phyloP scores from a whole-genome alignment of 2,888 invertebrate genomes.

The Agrotis segetum region DNA sequence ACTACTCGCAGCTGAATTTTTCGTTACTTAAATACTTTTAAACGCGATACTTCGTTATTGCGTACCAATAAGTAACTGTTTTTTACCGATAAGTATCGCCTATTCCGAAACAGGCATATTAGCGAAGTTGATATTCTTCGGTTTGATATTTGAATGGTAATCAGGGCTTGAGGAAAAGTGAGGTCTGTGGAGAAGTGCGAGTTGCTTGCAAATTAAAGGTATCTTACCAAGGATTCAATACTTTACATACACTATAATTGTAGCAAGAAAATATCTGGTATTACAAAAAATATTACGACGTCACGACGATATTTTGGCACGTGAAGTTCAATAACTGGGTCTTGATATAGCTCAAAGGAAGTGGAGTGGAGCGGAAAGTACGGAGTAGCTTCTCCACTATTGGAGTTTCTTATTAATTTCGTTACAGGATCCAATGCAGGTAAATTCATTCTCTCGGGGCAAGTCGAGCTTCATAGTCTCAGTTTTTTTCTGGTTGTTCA shows the following conservation, averaged over 20 bases:
- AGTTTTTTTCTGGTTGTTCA: too few species aligned
- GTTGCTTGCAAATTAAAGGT: not conserved
- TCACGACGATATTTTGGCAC: too few species aligned
- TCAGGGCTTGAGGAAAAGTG: constrained; percentile 16
- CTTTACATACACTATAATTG: not conserved
- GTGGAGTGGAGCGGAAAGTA: too few species aligned
- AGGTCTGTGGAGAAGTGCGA: not conserved
- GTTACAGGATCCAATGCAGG: too few species aligned
- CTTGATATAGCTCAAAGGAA: too few species aligned
- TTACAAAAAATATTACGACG: too few species aligned
- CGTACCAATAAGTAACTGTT: constrained; percentile 28
- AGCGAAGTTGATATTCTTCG: constrained; percentile 6
- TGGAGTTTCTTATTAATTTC: too few species aligned
- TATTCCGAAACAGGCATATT: constrained; percentile 12
- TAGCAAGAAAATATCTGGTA: not conserved
- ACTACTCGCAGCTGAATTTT: too few species aligned
- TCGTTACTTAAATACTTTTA: constrained; percentile 10
- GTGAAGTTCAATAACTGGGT: too few species aligned
- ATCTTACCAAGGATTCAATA: not conserved
- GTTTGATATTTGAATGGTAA: constrained; percentile 45
- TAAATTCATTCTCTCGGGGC: too few species aligned
- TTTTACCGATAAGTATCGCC: constrained; percentile 24
- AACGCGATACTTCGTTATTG: constrained; percentile 10
- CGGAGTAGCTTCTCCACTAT: too few species aligned
- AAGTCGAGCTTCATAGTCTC: too few species aligned